A percentile compares a stretch with the other conserved stretches of the same genome.
phyloP scores from a whole-genome alignment of 2,888 invertebrate genomes.

The Ischnura elegans region DNA sequence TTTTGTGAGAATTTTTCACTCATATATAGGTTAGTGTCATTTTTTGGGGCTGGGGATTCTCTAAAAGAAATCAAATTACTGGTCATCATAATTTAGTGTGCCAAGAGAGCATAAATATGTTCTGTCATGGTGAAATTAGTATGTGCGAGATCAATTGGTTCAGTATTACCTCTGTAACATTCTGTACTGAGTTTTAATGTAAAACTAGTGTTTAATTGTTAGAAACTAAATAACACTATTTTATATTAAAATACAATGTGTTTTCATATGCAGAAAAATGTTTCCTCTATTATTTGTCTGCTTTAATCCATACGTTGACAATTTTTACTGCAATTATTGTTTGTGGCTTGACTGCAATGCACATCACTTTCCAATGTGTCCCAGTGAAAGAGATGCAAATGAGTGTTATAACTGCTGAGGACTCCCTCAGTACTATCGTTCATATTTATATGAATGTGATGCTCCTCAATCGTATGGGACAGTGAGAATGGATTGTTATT shows the following conservation, averaged over 20 bases:
- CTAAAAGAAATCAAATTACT: not conserved
- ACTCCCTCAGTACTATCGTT: too few species aligned
- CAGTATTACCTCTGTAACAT: constrained; percentile 62
- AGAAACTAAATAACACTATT: constrained; percentile 61
- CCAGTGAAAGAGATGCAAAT: not conserved
- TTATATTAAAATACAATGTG: constrained; percentile 65
- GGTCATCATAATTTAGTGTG: constrained; percentile 34
- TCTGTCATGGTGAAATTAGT: not conserved
- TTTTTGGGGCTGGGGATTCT: constrained; percentile 57
- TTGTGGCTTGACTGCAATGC: too few species aligned
- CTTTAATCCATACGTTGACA: not conserved
- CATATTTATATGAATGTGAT: too few species aligned
- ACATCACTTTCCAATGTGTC: not conserved
- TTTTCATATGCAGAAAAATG: constrained; percentile 49
- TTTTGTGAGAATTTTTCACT: constrained; percentile 61
- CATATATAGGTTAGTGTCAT: constrained; percentile 41
- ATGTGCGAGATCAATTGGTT: constrained; percentile 36
- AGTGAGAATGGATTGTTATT: too few species aligned
- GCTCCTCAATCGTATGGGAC: not conserved
- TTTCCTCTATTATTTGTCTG: not conserved
- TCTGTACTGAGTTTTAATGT: constrained; percentile 55
- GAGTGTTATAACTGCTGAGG: too few species aligned
- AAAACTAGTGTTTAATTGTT: constrained; percentile 65
- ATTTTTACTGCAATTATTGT: too few species aligned
- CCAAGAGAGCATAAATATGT: constrained; percentile 11